phyloP scores from a whole-genome alignment of 2,797 vertebrate species.

The Trachurus trachurus region DNA sequence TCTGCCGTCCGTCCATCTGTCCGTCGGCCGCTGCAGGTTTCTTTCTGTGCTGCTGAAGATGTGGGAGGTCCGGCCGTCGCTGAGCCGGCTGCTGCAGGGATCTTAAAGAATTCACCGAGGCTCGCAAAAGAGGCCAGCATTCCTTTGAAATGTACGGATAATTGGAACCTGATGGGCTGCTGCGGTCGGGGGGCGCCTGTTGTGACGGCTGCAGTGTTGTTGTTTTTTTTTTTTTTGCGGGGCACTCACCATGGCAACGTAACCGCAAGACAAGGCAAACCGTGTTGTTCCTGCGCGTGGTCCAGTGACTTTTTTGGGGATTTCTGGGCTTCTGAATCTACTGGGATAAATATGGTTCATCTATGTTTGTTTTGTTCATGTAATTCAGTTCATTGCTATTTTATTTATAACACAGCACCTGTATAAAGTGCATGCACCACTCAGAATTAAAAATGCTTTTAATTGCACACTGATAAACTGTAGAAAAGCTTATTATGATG shows the following conservation, averaged over 20 bases:
- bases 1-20: background rate
- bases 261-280: constrained; percentile 72
- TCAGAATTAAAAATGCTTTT: background rate
- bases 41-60: constrained; percentile 62
- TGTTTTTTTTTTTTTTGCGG: constrained; percentile 38
- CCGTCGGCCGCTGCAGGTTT: constrained; percentile 56
- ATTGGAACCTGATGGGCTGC: constrained; percentile 85
- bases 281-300: constrained; percentile 39
- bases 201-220: constrained; percentile 75
- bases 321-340: constrained; percentile 44
- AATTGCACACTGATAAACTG: background rate
- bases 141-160: constrained; percentile 85
- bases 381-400: background rate
- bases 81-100: constrained; percentile 62
- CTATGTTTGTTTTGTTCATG: background rate
- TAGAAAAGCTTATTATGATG: background rate
- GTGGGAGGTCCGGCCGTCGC: constrained; percentile 80
- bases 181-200: constrained; percentile 75
- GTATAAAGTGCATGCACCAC: background rate
- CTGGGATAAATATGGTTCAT: background rate
- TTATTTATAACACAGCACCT: background rate
- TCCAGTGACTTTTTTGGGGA: constrained; percentile 33
- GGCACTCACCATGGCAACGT: constrained; percentile 63
- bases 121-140: constrained; percentile 81
- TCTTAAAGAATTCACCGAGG: constrained; percentile 75